Evolutionary conservation across 2,888 invertebrate genomes (phyloP), one percentile per base, ranked within the genome.

Genomic region (Ormyrus nitidulus): DNA sequence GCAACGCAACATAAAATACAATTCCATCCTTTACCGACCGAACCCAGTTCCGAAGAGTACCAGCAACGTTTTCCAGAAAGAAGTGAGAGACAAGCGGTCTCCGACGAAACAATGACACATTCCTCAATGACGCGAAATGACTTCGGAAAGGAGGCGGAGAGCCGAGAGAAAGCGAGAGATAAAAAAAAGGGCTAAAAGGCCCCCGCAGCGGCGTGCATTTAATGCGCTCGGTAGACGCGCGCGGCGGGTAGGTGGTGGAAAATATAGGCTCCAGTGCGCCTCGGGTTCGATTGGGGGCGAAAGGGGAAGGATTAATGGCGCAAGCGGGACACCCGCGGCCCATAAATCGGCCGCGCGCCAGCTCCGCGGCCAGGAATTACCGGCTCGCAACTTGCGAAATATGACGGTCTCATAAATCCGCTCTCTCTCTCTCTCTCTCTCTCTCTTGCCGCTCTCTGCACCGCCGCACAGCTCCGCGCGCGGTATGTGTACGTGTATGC

Each of bases 351-450:
- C 70, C 51, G 65, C 56, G 65, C 62, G 54, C 81, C 48, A 68
- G 70, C 80, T 86, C 85, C 86, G 85, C 91, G 90, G 91, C 91
- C 91, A 92, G 92, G 92, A 92, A 92, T 92, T 92, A 92, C 92
- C 91, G 91, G 91, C 92, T 91, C 91, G 92, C 92, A 92, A 92
- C 91, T 92, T 92, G 91, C 92, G 91, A 92, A 92, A 92, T 92
- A 92, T 92, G 92, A 92, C 92, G 92, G 91, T 89, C 91, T 92
- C 92, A 92, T 92, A 92, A 92, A 92, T 92, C 90, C 88, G 87
- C 44, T n/a, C 6, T 13, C 19, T 44, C 10, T 53, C 19, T 65
- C 59, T 53, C 56, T 68, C 56, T 54, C 54, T 34, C 66, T 69
- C 46, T 44, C 13, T 66, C 61, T 7, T 46, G 53, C 53, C 53